Evolutionary conservation across 1,140 invertebrate species (phyloP), one percentile per base, ranked within the genome.

Genomic region (Platyscapa corneri): DNA sequence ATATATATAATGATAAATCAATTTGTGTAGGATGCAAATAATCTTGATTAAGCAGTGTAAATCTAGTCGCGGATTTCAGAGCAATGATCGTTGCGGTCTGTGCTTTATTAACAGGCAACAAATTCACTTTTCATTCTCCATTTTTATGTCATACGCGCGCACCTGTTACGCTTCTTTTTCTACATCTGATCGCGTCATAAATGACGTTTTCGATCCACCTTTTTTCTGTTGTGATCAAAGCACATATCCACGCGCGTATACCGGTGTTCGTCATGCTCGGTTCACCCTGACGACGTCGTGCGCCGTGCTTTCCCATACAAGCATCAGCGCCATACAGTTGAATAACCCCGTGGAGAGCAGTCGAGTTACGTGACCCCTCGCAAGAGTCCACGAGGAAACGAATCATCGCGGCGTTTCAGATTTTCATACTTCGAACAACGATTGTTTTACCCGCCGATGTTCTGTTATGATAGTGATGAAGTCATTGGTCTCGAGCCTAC

Each of bases 311-410:
- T 82, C 49, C 32, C 49, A 78, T 65, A 77, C 70, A 74, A 18
- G 60, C 39, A 1, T 3, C 32, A 49, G 64, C 32, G 42, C 60
- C 70, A 30, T 34, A 32, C 70, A 30, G 76, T 84, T 84, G 83
- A 84, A 84, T 84, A 84, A 84, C 83, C 65, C 83, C 83, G 75
- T 56, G 37, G 34, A 23, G 30, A 14, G 42, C 30, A 20, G 12
- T 32, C 39, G 46, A 70, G 60, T 79, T 84, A 46, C 67, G 32
- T 79, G 83, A 70, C 30, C 53, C 49, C 56, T 56, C 23, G 56
- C 56, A 23, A 60, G 23, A 60, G 56, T 27, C 56, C 23, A 27
- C 56, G 56, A 60, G 56, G 56, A 60, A 60, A 60, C 56, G 27
- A 60, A 60, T 60, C 56, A 60, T 60, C 56, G 56, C 27, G 5